These are phyloP conservation scores for Pediacus dermestoides DNA, from an alignment of 2,888 invertebrate species.

Conservation along the genomic window DNA sequence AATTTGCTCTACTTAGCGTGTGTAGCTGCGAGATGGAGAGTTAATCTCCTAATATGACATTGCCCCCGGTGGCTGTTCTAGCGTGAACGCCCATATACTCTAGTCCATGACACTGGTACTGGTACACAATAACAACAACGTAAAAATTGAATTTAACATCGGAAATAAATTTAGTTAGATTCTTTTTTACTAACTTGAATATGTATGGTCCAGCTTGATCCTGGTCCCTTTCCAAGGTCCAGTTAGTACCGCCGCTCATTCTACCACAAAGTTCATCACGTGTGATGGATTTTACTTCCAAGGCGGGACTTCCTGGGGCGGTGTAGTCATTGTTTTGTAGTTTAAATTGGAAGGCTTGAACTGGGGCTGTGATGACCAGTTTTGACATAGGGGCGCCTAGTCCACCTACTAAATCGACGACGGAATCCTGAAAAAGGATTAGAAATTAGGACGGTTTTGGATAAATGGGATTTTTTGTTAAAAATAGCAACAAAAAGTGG, in stretches of 20 bases:
- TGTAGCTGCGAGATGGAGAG: slow-evolving; percentile 10
- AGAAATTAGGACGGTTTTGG: slow-evolving; percentile 5
- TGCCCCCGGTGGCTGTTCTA: slow-evolving; percentile 21
- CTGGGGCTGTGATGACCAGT: slow-evolving; percentile 68
- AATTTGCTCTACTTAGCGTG: slow-evolving; percentile 26
- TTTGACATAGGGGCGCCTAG: slow-evolving; percentile 69
- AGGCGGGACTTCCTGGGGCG: slow-evolving; percentile 65
- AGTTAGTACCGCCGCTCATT: slow-evolving; percentile 57
- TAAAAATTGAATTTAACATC: slow-evolving; percentile 4
- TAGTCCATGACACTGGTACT: slow-evolving; percentile 18
- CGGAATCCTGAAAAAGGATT: slow-evolving; percentile 59
- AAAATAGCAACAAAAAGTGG: too few species aligned
- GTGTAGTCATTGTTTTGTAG: slow-evolving; percentile 62
- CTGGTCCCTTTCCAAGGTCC: slow-evolving; percentile 74
- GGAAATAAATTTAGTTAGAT: too few species aligned
- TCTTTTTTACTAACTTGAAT: slow-evolving; percentile 55
- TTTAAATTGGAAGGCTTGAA: slow-evolving; percentile 65
- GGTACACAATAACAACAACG: slow-evolving; percentile 7
- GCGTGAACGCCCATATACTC: slow-evolving; percentile 7
- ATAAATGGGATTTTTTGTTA: too few species aligned
- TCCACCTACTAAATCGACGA: slow-evolving; percentile 68
- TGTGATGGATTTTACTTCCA: slow-evolving; percentile 57
- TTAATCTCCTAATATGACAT: slow-evolving; percentile 20
- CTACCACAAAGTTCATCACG: slow-evolving; percentile 60
- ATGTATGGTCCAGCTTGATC: slow-evolving; percentile 75